Conservation (phyloP, 2,888 invertebrate species). For the Alviniconcha strummeri region DNA sequence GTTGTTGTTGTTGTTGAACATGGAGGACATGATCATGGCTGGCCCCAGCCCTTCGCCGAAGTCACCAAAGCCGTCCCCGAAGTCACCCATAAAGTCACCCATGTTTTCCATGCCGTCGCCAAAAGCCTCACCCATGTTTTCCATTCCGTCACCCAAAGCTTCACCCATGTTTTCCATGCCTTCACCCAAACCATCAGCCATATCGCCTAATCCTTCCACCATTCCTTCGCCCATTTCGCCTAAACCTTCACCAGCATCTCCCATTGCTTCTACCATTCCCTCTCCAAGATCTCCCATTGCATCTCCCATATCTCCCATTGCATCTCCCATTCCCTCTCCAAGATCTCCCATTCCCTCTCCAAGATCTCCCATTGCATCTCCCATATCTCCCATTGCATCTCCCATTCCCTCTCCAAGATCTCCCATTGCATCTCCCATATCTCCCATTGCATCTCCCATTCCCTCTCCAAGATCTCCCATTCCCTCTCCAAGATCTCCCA, state of each 20-base stretch:
- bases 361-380: constrained; percentile 30
- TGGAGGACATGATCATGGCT: constrained; percentile 19
- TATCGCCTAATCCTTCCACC: constrained; percentile 17
- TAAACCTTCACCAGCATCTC: background rate
- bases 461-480: background rate
- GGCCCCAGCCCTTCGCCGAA: constrained; percentile 5
- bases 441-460: constrained; percentile 25
- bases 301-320: constrained; percentile 29
- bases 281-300: constrained; percentile 24
- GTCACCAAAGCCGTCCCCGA: constrained; percentile 12
- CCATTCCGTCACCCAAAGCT: constrained; percentile 1
- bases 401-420: constrained; percentile 25
- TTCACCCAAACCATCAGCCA: constrained; percentile 20
- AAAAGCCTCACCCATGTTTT: background rate
- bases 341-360: constrained; percentile 28
- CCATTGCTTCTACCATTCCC: constrained; percentile 14
- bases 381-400: constrained; percentile 24
- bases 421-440: constrained; percentile 19
- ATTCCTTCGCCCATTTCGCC: background rate
- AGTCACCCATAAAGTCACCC: constrained; percentile 13
- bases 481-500: background rate
- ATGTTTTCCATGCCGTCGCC: background rate
- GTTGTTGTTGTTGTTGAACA: constrained; percentile 23
- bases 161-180: constrained; percentile 11
- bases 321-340: constrained; percentile 17